Evolutionary conservation across 2,113 vertebrate species (phyloP).

Genomic region (Seriola rivoliana): DNA sequence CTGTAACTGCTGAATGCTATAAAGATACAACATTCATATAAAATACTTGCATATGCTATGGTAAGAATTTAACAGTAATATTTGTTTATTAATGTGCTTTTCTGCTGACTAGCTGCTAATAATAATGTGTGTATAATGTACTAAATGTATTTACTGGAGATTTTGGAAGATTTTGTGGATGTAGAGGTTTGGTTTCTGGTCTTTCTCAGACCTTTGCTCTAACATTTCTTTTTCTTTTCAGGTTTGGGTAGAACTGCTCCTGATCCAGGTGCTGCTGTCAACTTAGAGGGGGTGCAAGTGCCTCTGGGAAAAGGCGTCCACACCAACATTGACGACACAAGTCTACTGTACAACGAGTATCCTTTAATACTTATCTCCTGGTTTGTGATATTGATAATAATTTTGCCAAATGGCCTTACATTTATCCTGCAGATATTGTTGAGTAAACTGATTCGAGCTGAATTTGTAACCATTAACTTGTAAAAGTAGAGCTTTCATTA

Average conservation of each 20-base stretch:
- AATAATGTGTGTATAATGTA: no score
- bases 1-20: neutral
- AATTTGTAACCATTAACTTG: neutral
- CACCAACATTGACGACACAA: constrained; percentile 93
- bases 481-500: neutral
- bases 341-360: constrained; percentile 99
- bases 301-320: constrained; percentile 91
- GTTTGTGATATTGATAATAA: neutral
- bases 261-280: constrained; percentile 88
- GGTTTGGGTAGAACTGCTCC: constrained; percentile 96
- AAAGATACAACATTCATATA: no score
- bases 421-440: neutral
- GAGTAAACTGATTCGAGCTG: neutral
- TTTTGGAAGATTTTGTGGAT: neutral
- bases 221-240: constrained; percentile 56
- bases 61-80: no score
- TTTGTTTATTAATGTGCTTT: neutral
- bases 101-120: neutral
- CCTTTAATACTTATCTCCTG: constrained; percentile 82
- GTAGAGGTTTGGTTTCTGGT: neutral
- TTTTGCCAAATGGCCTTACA: neutral
- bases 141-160: no score
- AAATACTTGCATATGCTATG: no score
- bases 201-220: neutral
- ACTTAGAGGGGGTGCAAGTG: constrained; percentile 91